Evolutionary conservation across 2,113 vertebrate genomes (phyloP).

Genomic region (Chinchilla lanigera): DNA sequence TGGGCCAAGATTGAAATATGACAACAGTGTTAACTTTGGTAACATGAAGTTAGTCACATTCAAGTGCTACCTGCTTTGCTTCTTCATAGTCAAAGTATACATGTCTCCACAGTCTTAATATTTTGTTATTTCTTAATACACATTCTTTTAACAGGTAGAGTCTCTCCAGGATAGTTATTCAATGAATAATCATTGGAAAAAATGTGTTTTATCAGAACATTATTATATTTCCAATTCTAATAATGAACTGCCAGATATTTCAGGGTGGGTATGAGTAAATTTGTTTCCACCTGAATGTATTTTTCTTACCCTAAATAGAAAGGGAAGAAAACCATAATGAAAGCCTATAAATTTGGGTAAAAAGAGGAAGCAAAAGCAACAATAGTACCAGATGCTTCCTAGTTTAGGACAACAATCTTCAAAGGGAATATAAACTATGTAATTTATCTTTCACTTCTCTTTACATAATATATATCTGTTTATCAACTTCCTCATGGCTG

Average conservation of each 20-base stretch:
- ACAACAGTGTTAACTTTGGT: background rate
- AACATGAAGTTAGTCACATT: background rate
- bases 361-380: background rate
- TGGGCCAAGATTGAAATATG: background rate
- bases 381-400: background rate
- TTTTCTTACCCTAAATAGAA: conserved; percentile 6
- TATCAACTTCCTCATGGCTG: conserved; percentile 77
- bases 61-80: background rate
- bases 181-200: conserved; percentile 44
- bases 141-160: background rate
- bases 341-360: background rate
- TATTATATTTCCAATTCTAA: background rate
- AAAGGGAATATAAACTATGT: background rate
- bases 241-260: background rate
- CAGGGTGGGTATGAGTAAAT: background rate
- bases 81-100: background rate
- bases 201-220: background rate
- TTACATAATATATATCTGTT: conserved; percentile 57
- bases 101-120: background rate
- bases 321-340: background rate
- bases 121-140: conserved; percentile 30
- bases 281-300: conserved; percentile 5
- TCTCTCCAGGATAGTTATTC: background rate
- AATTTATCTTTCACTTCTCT: conserved; percentile 56
- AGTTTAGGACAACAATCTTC: background rate